These are phyloP conservation scores for Sparus aurata DNA, from an alignment of 2,797 vertebrate species.

Conservation along the genomic window DNA sequence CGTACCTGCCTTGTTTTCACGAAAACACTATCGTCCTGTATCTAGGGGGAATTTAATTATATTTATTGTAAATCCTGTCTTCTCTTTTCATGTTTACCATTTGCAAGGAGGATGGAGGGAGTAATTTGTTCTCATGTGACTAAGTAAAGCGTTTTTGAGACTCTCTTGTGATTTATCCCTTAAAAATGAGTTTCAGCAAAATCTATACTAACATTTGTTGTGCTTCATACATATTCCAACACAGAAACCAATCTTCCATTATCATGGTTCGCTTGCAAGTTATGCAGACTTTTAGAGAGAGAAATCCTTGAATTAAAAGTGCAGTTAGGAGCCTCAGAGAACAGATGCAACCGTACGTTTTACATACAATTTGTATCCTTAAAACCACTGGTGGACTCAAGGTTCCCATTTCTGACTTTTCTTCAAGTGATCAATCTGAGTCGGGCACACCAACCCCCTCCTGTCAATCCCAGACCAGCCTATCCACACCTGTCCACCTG, in stretches of 20 bases:
- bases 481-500: conserved; percentile 27
- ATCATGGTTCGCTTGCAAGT: conserved; percentile 11
- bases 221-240: conserved; percentile 30
- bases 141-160: conserved; percentile 9
- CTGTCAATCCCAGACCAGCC: conserved; percentile 9
- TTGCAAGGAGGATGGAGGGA: not conserved
- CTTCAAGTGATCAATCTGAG: not conserved
- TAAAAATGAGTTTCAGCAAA: conserved; percentile 35
- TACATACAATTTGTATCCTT: conserved; percentile 7
- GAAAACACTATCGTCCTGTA: not conserved
- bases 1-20: not conserved
- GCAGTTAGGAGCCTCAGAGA: conserved; percentile 5
- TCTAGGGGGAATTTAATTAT: conserved; percentile 17
- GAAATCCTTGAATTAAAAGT: conserved; percentile 27
- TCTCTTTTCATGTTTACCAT: conserved; percentile 11
- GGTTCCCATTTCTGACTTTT: not conserved
- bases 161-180: conserved; percentile 6
- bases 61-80: conserved; percentile 15
- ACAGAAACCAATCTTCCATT: conserved; percentile 27
- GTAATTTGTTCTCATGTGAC: conserved; percentile 34
- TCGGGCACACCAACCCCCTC: not conserved
- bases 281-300: conserved; percentile 17
- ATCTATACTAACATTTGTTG: conserved; percentile 23
- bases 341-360: conserved; percentile 7
- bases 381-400: not conserved